These are phyloP conservation scores for Hypomecis punctinalis DNA, from an alignment of 2,888 invertebrate genomes.

Conservation along the genomic window DNA sequence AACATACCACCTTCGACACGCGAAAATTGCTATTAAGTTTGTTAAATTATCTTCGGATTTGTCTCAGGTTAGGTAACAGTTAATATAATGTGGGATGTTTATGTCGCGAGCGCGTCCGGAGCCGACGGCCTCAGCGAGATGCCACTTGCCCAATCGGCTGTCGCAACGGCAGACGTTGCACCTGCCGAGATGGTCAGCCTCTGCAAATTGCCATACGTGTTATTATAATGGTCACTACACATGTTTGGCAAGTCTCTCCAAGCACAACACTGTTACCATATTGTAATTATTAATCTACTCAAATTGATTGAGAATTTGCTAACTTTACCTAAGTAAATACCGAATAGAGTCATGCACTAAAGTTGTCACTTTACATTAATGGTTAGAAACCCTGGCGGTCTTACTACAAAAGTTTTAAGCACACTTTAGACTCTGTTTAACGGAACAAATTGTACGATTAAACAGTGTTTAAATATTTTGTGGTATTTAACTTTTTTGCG, in stretches of 20 bases:
- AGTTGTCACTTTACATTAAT: no score
- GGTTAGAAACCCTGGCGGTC: no score
- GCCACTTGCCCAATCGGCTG: conserved; percentile 79
- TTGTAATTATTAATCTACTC: no score
- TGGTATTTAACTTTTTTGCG: no score
- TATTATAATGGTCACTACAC: conserved; percentile 31
- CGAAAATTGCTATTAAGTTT: conserved; percentile 60
- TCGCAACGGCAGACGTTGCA: conserved; percentile 81
- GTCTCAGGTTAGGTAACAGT: conserved; percentile 75
- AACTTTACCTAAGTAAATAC: no score
- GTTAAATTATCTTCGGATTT: conserved; percentile 73
- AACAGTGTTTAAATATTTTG: no score
- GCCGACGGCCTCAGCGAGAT: conserved; percentile 75
- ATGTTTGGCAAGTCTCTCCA: background rate
- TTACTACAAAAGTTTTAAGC: no score
- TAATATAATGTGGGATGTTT: conserved; percentile 78
- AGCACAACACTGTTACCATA: no score
- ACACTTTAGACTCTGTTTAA: no score
- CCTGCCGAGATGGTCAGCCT: conserved; percentile 76
- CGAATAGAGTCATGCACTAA: no score
- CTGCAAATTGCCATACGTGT: conserved; percentile 67
- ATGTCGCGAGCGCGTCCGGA: conserved; percentile 71
- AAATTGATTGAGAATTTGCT: no score
- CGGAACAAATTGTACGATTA: no score
- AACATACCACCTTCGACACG: conserved; percentile 50